A percentile compares a stretch with the other conserved stretches of the same genome.
These are phyloP conservation scores for Origma solitaria DNA, from an alignment of 2,113 vertebrate genomes.

Conservation along the genomic window DNA sequence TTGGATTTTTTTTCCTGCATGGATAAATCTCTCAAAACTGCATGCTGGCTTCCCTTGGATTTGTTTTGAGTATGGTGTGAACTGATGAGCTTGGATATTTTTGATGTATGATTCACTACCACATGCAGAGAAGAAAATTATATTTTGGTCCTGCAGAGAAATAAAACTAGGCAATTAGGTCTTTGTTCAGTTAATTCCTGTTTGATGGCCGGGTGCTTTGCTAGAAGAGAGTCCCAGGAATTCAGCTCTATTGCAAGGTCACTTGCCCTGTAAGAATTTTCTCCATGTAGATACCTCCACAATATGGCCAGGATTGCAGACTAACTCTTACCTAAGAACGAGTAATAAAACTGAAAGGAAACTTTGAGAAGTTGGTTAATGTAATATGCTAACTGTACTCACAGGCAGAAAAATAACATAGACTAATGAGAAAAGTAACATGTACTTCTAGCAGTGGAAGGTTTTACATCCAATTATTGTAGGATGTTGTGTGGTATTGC, in stretches of 20 bases:
- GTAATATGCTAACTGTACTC: neutral
- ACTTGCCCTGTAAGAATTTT: neutral
- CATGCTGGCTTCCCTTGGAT: constrained; percentile 29
- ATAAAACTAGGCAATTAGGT: constrained; percentile 46
- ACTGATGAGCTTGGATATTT: constrained; percentile 55
- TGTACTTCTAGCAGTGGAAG: neutral
- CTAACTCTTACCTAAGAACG: neutral
- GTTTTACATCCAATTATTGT: neutral
- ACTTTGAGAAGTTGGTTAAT: neutral
- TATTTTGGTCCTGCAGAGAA: constrained; percentile 55
- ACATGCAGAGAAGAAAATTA: constrained; percentile 53
- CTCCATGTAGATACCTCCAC: neutral
- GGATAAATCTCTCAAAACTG: neutral
- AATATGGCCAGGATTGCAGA: neutral
- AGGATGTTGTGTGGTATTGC: neutral
- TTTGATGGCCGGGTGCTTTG: neutral
- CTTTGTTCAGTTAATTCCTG: neutral
- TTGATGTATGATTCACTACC: constrained; percentile 66
- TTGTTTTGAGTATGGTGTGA: constrained; percentile 33
- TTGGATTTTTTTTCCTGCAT: neutral
- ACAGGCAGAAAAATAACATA: neutral
- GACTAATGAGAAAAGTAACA: neutral
- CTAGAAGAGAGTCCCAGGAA: neutral
- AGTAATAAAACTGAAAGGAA: neutral
- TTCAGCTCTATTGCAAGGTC: neutral